A percentile compares a stretch with the other conserved stretches of the same genome.
These are phyloP conservation scores for Megaptera novaeangliae DNA, from an alignment of 2,113 vertebrate species.

Conservation along the genomic window DNA sequence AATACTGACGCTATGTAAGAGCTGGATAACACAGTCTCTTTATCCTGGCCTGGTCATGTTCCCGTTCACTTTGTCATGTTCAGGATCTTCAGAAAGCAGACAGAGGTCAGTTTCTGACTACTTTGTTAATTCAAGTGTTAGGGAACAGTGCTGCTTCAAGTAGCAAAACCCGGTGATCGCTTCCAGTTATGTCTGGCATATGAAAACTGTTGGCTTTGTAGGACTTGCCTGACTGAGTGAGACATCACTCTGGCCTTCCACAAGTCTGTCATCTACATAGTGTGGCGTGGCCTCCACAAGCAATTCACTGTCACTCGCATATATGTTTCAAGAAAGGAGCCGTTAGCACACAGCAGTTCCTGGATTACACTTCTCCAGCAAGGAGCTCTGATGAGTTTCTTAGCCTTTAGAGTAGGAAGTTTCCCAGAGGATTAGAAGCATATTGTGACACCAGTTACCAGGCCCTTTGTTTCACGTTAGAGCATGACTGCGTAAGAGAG, in stretches of 20 bases:
- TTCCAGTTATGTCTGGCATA: not conserved
- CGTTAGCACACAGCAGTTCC: not conserved
- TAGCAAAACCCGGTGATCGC: not conserved
- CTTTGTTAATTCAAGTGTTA: not conserved
- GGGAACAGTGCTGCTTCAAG: not conserved
- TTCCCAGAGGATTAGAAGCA: not conserved
- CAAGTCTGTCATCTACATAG: not conserved
- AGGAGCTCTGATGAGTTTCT: not conserved
- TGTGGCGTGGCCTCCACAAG: not conserved
- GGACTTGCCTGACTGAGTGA: not conserved
- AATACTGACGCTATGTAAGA: not conserved
- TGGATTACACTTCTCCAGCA: not conserved
- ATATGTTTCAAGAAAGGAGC: not conserved
- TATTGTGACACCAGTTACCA: not conserved
- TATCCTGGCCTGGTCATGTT: not conserved
- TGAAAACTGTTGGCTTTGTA: not conserved
- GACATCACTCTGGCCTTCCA: not conserved
- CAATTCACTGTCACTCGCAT: not conserved
- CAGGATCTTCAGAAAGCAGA: not conserved
- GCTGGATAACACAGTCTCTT: not conserved
- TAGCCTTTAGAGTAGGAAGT: not conserved
- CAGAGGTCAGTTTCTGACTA: not conserved
- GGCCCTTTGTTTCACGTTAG: slow-evolving; percentile 10
- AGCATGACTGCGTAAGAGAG: not conserved
- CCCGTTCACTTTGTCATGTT: not conserved